These are phyloP conservation scores for Spisula subtruncata DNA, from an alignment of 2,888 invertebrate genomes.

Conservation along the genomic window DNA sequence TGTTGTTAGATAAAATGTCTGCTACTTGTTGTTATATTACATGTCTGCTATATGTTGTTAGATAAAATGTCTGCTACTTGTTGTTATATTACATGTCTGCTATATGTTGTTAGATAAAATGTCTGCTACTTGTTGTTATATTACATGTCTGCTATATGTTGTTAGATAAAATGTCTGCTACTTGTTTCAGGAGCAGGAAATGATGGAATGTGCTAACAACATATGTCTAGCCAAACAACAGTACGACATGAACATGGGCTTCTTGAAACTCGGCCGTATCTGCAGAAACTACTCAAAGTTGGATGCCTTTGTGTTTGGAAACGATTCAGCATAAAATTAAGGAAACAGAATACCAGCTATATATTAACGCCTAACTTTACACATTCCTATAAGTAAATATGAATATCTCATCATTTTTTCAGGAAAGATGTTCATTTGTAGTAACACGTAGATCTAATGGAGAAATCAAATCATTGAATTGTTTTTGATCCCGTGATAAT, in stretches of 20 bases:
- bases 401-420: neutral
- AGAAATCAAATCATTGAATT: neutral
- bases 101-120: too few relatives aligned
- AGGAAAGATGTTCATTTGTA: neutral
- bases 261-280: conserved; percentile 62
- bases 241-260: conserved; percentile 62
- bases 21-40: too few relatives aligned
- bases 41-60: too few relatives aligned
- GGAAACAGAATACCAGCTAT: neutral
- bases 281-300: conserved; percentile 64
- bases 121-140: too few relatives aligned
- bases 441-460: neutral
- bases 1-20: too few relatives aligned
- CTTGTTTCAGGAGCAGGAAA: conserved; percentile 50
- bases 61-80: too few relatives aligned
- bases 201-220: conserved; percentile 70
- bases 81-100: too few relatives aligned
- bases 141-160: too few relatives aligned
- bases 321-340: conserved; percentile 39
- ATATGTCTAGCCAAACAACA: conserved; percentile 62
- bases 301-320: conserved; percentile 55
- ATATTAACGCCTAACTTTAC: neutral
- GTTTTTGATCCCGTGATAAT: neutral
- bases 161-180: neutral
- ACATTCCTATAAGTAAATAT: neutral